Base-by-base conservation (phyloP, 2,888 invertebrate genomes). In the Noctua janthina region DNA sequence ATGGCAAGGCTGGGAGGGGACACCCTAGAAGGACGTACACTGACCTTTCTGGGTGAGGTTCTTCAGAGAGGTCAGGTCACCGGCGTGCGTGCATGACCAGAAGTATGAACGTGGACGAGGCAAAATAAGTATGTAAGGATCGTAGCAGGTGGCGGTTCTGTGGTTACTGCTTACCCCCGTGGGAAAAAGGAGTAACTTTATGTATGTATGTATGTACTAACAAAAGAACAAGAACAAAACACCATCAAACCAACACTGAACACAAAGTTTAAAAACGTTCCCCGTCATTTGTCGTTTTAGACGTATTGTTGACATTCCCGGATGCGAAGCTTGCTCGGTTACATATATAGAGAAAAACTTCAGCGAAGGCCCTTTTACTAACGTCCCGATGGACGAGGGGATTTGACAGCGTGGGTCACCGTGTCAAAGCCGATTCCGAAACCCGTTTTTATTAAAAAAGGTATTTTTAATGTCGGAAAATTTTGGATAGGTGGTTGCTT, bases 321-420 rank as follows among this genome's bases (percentile, higher is more conserved):
- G 76, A 81, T 56, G 64, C 67, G 77, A 70, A 71, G 82, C 69
- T 86, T 88, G 82, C 77, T 81, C 82, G 87, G 89, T 88, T 85
- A 86, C 78, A 83, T 66, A 83, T 66, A 90, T 88, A 87, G 54
- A 73, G 46, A 86, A 91, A 90, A 88, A 90, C 81, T 86, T 87
- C 87, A 89, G 87, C 87, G 70, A 89, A 88, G 71, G 85, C 83
- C 89, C 86, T 68, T 66, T 68, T 68, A 46, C 46, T 17, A 29
- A 83, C 88, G 90, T 89, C 83, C 69, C 85, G 81, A 81, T 82
- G 84, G 87, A 91, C 87, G 88, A 88, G 89, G 91, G 90, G 86
- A 85, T 88, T 87, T 91, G 91, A 91, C 92, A 91, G 90, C 85
- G 62, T 71, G 84, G 86, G 90, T 91, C 85, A 82, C 84, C 76